Percentiles rank a stretch among this genome's conserved stretches.
phyloP scores from a whole-genome alignment of 2,888 invertebrate species.

The Diarsia rubi region DNA sequence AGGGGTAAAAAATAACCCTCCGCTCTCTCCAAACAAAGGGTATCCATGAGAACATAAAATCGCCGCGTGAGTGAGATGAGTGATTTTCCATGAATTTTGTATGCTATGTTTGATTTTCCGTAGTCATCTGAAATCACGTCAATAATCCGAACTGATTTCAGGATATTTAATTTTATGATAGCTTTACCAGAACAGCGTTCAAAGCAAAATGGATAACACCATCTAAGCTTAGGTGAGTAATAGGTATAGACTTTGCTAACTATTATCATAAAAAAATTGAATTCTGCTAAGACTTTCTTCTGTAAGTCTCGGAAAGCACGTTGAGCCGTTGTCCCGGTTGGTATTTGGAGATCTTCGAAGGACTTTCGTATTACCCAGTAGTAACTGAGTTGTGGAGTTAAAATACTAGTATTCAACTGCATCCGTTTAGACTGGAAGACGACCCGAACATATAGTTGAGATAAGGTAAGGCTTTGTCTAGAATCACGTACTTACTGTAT shows the following conservation, averaged over 20 bases:
- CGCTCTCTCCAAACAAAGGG: not conserved
- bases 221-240: not conserved
- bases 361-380: no score
- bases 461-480: not conserved
- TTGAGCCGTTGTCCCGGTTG: no score
- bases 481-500: not conserved
- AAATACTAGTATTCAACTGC: no score
- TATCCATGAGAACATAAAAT: no score
- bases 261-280: no score
- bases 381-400: no score
- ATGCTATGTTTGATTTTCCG: not conserved
- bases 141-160: not conserved
- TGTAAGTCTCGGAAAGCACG: no score
- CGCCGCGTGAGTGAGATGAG: not conserved
- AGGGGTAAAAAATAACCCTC: not conserved
- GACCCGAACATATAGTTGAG: not conserved
- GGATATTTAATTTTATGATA: constrained; percentile 11
- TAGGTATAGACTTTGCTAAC: not conserved
- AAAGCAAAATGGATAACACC: not conserved
- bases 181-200: not conserved
- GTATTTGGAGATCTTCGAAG: no score
- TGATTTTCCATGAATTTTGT: not conserved
- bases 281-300: no score
- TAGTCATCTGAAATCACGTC: not conserved
- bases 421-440: not conserved